phyloP scores from a whole-genome alignment of 2,888 invertebrate genomes.

The Lordiphosa andalusiaca region DNA sequence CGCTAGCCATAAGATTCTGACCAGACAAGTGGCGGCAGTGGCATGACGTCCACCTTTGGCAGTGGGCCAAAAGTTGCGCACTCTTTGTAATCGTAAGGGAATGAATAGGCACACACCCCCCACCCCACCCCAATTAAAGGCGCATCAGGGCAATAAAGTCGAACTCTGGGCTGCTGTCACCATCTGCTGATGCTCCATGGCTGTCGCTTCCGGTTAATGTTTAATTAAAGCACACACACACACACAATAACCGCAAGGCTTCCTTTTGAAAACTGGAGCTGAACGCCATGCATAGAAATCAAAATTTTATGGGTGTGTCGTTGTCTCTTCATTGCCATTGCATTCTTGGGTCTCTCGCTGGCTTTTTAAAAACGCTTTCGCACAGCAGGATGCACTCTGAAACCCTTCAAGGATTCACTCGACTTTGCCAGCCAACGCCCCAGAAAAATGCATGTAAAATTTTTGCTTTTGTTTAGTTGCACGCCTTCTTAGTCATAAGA shows the following conservation, averaged over 20 bases:
- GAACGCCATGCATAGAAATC: constrained; percentile 58
- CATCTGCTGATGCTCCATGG: constrained; percentile 4
- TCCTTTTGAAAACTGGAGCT: constrained; percentile 39
- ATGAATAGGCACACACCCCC: constrained; percentile 1
- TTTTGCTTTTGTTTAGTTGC: background rate
- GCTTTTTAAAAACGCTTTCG: background rate
- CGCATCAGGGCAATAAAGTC: constrained; percentile 9
- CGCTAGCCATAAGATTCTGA: background rate
- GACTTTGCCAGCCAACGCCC: constrained; percentile 11
- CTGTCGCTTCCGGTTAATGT: constrained; percentile 24
- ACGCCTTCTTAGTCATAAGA: constrained; percentile 1
- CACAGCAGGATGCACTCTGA: constrained; percentile 11
- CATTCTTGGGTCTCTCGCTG: constrained; percentile 26
- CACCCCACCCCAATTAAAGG: constrained; percentile 11
- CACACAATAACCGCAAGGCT: constrained; percentile 22
- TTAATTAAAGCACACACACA: constrained; percentile 17
- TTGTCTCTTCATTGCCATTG: constrained; percentile 47
- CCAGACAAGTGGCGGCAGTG: constrained; percentile 56
- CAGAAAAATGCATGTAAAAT: constrained; percentile 7
- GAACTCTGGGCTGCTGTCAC: background rate
- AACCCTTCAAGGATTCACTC: constrained; percentile 46
- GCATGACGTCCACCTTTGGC: constrained; percentile 67
- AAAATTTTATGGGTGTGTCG: constrained; percentile 56
- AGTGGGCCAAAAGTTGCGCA: constrained; percentile 56
- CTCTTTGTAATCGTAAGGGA: constrained; percentile 15